These are phyloP conservation scores for Ommatoiulus sabulosus DNA, from an alignment of 2,888 invertebrate species.

Conservation along the genomic window DNA sequence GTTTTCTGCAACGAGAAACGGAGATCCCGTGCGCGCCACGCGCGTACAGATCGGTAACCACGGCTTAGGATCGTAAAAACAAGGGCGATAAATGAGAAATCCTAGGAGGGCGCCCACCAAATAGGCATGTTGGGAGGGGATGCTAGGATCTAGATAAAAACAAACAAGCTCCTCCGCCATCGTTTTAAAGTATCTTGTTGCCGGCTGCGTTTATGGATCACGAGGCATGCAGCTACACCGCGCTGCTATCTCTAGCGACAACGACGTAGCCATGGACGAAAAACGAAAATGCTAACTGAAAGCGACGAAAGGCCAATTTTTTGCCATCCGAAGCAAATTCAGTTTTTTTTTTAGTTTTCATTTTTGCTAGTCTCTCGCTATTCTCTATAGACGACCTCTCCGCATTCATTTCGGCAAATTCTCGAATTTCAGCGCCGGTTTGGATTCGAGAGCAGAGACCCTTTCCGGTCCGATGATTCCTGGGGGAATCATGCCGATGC, in stretches of 20 bases:
- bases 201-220: constrained; percentile 26
- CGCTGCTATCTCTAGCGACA: background rate
- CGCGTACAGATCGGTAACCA: background rate
- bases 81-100: constrained; percentile 34
- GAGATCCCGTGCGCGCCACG: background rate
- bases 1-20: too few species aligned
- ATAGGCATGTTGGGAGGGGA: constrained; percentile 28
- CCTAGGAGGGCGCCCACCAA: background rate
- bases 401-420: background rate
- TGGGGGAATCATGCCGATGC: too few species aligned
- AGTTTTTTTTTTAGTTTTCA: background rate
- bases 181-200: constrained; percentile 28
- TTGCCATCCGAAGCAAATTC: background rate
- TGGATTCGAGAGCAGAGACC: background rate
- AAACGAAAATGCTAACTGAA: background rate
- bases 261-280: background rate
- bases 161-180: constrained; percentile 19
- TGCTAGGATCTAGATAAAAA: background rate
- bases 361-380: too few species aligned
- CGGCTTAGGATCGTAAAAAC: background rate
- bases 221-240: background rate
- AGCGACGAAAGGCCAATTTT: background rate
- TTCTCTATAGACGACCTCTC: background rate
- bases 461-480: too few species aligned
- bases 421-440: background rate